phyloP scores from a whole-genome alignment of 1,140 invertebrate genomes.

The Aphis craccivora region DNA sequence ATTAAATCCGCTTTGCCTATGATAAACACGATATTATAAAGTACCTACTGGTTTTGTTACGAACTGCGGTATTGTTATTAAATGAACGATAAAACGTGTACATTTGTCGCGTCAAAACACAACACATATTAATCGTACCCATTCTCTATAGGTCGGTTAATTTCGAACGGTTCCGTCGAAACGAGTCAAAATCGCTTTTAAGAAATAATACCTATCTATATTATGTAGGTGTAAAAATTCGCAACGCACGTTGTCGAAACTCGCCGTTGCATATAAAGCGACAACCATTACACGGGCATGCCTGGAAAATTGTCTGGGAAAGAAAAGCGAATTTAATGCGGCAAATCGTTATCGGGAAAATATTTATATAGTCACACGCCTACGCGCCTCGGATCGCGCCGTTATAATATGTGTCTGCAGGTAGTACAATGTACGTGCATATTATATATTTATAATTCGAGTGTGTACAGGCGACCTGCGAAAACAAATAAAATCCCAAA shows the following conservation, averaged over 20 bases:
- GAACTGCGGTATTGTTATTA: not conserved
- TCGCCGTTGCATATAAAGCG: no score
- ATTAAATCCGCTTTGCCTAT: not conserved
- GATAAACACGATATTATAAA: not conserved
- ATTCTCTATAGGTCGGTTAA: not conserved
- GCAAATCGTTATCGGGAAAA: not conserved
- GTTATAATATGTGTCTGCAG: no score
- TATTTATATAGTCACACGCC: not conserved
- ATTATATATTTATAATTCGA: not conserved
- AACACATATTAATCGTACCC: no score
- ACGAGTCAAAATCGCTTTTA: not conserved
- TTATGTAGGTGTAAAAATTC: no score
- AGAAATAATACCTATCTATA: no score
- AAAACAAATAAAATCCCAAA: conserved; percentile 9
- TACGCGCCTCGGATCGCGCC: no score
- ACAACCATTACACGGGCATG: not conserved
- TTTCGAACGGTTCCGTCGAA: not conserved
- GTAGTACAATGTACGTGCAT: no score
- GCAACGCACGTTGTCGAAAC: no score
- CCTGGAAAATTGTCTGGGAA: not conserved
- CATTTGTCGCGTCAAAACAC: not conserved
- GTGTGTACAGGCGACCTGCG: not conserved
- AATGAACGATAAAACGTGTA: not conserved
- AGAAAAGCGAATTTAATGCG: not conserved
- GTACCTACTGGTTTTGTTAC: not conserved